Conservation (phyloP, 2,888 invertebrate species). For the Mythimna ferrago region DNA sequence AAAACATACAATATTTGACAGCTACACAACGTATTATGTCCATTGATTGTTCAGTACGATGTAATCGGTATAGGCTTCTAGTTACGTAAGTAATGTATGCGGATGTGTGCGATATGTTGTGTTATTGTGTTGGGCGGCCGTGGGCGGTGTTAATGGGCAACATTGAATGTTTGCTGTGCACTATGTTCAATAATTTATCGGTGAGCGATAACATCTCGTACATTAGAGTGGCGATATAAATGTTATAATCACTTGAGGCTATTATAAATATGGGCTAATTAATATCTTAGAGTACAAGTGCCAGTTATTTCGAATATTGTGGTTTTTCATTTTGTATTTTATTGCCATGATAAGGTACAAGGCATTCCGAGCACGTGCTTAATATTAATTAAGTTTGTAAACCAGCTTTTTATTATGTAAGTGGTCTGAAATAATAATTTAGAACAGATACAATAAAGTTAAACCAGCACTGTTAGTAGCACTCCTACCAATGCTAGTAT, state of each 20-base stretch:
- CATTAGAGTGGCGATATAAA: slow-evolving; percentile 54
- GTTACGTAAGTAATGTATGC: slow-evolving; percentile 72
- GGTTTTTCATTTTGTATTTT: slow-evolving; percentile 18
- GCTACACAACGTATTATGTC: slow-evolving; percentile 63
- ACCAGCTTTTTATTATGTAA: neutral
- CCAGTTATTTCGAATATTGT: slow-evolving; percentile 6
- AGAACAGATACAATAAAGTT: too few species aligned
- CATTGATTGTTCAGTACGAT: slow-evolving; percentile 72
- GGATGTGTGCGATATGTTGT: slow-evolving; percentile 47
- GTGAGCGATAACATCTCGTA: slow-evolving; percentile 56
- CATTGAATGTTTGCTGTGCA: slow-evolving; percentile 76
- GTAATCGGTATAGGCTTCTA: slow-evolving; percentile 48
- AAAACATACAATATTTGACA: slow-evolving; percentile 59
- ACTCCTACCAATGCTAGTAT: too few species aligned
- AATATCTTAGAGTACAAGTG: slow-evolving; percentile 40
- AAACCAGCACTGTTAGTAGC: too few species aligned
- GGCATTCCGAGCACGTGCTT: neutral
- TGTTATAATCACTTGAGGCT: slow-evolving; percentile 44
- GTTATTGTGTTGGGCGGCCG: slow-evolving; percentile 51
- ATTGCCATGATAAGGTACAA: neutral
- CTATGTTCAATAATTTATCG: slow-evolving; percentile 65
- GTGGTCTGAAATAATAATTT: neutral
- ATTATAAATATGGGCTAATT: slow-evolving; percentile 54
- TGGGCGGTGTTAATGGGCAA: slow-evolving; percentile 70
- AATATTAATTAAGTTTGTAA: slow-evolving; percentile 13